Conservation (phyloP, 1,140 invertebrate genomes). For the Lamellibrachia luymesi region DNA sequence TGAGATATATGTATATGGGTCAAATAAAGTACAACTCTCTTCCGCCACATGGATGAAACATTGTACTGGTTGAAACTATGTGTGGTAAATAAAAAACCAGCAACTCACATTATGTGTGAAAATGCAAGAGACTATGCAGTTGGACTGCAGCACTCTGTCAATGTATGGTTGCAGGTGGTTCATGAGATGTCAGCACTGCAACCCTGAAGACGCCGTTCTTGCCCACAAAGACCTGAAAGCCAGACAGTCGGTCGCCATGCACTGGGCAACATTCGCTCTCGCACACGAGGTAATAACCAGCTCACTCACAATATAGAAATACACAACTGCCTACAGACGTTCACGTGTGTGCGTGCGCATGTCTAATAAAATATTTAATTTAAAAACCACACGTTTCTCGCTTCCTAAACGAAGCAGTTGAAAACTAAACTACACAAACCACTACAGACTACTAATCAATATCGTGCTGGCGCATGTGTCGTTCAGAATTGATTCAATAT, state of each 20-base stretch:
- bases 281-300: constrained; percentile 34
- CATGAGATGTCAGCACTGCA: constrained; percentile 59
- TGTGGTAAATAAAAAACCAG: too few relatives aligned
- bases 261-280: constrained; percentile 53
- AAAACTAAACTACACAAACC: not conserved
- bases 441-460: not conserved
- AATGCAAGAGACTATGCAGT: too few relatives aligned
- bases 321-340: not conserved
- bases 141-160: not conserved
- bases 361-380: not conserved
- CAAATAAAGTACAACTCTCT: too few relatives aligned
- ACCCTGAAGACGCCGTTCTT: constrained; percentile 59
- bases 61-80: too few relatives aligned
- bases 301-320: not conserved
- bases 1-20: too few relatives aligned
- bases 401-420: not conserved
- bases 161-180: constrained; percentile 44
- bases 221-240: constrained; percentile 57
- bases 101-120: too few relatives aligned
- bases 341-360: not conserved
- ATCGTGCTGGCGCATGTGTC: not conserved
- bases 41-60: too few relatives aligned
- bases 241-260: constrained; percentile 47
- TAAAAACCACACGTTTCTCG: not conserved
- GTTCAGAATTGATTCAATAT: not conserved